Base-by-base conservation (phyloP, 2,888 invertebrate genomes). In the Caenorhabditis virilis region DNA sequence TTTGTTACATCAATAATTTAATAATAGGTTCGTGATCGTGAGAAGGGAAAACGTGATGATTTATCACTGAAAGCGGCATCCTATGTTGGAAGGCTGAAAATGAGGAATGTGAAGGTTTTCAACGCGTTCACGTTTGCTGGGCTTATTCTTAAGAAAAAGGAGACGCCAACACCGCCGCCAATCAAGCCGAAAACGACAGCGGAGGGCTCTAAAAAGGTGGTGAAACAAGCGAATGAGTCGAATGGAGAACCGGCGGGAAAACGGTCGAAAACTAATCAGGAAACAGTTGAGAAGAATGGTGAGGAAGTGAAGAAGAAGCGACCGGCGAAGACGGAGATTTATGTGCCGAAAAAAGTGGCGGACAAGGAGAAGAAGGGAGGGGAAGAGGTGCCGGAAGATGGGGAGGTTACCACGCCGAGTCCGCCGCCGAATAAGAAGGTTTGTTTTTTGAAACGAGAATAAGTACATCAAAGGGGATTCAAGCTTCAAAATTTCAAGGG, bases 11-110 rank as follows among this genome's bases (percentile, higher is more conserved):
- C n/a, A 45, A 27, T 20, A 42, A 23, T 42, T 42, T 16, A 27
- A n/a, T 15, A 39, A 16, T 25, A 51, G 49, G 41, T 68, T 15
- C 60, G 75, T 16, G 81, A 81, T 35, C 59, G 72, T 9, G 81
- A 81, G 50, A 80, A 79, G 57, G 78, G 77, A 49, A 69, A 64
- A 41, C 62, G 81, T 22, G 63, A 76, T 30, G 81, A 81, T 61
- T 43, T 81, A 25, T 78, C 77, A 20, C 59, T 81, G 39, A 69
- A 77, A 52, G 79, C 79, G 1, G 69, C 78, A 7, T 72, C 74
- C n/a, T 81, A 79, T 49, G 58, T 66, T 27, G 76, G 73, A 18
- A 58, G 69, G 38, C 50, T 80, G 30, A 77, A 73, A 39, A 67
- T 70, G 59, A 60, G 68, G 16, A 59, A 60, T 35, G 57, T 61